Conservation (phyloP, 2,888 invertebrate species). For the Drosophila cracens region DNA sequence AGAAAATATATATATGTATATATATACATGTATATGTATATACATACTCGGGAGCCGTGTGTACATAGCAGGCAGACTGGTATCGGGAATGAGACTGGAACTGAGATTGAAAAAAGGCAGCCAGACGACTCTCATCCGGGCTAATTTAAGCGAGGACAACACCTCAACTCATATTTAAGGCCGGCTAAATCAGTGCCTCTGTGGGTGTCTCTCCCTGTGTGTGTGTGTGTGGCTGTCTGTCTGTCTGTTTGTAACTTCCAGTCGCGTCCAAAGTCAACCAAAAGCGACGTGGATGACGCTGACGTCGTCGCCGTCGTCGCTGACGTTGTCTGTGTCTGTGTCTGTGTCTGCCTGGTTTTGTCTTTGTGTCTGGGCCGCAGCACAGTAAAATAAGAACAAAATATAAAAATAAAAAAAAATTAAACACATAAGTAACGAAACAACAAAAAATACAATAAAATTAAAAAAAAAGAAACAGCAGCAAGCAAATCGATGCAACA, state of each 20-base stretch:
- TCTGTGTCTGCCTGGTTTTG: conserved; percentile 64
- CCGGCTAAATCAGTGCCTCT: conserved; percentile 77
- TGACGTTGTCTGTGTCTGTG: conserved; percentile 51
- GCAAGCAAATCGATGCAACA: conserved; percentile 72
- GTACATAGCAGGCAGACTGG: conserved; percentile 35
- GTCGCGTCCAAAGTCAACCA: conserved; percentile 71
- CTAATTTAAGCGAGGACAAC: conserved; percentile 83
- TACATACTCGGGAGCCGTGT: conserved; percentile 9
- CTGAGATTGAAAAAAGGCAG: conserved; percentile 40
- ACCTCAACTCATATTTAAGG: conserved; percentile 83
- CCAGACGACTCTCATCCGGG: conserved; percentile 52
- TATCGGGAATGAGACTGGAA: conserved; percentile 10
- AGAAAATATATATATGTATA: conserved; percentile 20
- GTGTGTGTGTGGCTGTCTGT: conserved; percentile 34
- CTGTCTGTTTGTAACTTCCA: conserved; percentile 49
- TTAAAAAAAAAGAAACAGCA: conserved; percentile 57
- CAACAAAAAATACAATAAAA: conserved; percentile 69
- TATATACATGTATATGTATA: conserved; percentile 1
- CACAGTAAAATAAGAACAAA: conserved; percentile 38
- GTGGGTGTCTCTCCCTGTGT: conserved; percentile 21
- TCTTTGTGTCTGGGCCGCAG: conserved; percentile 83
- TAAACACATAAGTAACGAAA: conserved; percentile 76
- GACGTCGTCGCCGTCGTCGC: conserved; percentile 45
- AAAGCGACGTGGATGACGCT: conserved; percentile 67
- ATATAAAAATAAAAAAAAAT: conserved; percentile 52